Evolutionary conservation across 1,140 invertebrate species (phyloP), one percentile per base, ranked within the genome.

Genomic region (Theocolax elegans): DNA sequence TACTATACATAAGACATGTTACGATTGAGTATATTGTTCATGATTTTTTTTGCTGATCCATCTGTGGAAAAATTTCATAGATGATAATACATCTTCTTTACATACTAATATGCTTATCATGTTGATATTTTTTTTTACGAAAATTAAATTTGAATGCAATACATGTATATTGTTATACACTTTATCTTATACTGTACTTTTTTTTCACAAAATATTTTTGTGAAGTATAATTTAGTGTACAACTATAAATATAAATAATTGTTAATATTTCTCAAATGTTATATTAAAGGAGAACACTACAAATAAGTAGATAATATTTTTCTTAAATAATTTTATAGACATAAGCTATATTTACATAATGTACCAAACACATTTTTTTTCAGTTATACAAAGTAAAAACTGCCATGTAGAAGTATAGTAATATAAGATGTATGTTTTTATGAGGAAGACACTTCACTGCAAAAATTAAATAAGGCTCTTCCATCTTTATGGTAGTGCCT

Each of bases 261-360:
- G 48, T 69, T 62, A 46, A 19, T 44, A 60, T 15, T 25, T 15
- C 23, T 40, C 19, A 67, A 67, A 13, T 17, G 25, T 51, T 67
- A 60, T 27, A 51, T 67, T 48, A 48, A 60, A 68, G 44, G 19
- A 40, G 29, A 49, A 42, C 19, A 44, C 31, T 51, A 17, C 48
- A 58, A 66, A 71, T 42, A 19, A 63, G 31, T 38, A 53, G 4
- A 51, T 31, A 60, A 48, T 65, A 59, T 64, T 64, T 71, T 71
- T 65, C 35, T 46, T 65, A 6, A 60, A 40, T 42, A 64, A 31
- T 65, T 65, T 64, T 31, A 71, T 71, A 71, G 44, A 59, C 25
- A 48, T 65, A 58, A 71, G 54, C 40, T 42, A 46, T 71, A 71
- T 71, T 71, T 66, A 71, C 62, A 71, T 19, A 54, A 31, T 51